Base-by-base conservation (phyloP, 2,888 invertebrate genomes). In the Hirtodrosophila trivittata region DNA sequence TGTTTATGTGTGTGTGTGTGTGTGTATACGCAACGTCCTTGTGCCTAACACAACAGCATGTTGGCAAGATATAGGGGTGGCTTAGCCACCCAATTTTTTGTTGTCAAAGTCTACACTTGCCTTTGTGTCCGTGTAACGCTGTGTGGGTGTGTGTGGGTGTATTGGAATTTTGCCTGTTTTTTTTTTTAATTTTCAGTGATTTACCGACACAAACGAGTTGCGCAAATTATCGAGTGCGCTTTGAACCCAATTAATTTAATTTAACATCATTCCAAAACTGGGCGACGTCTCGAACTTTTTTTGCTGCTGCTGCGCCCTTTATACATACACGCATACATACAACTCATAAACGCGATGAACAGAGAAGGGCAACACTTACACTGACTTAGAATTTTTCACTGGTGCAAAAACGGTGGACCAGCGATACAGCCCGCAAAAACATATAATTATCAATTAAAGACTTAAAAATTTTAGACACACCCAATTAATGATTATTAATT, bases 51-150 rank as follows among this genome's bases (percentile, higher is more conserved):
- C 77, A 86, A 86, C 65, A 81, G 57, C 39, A 59, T 57, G 37
- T 41, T 30, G 28, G 37, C 14, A 41, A 45, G 49, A 37, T 18
- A n/a, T 32, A 18, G 39, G 33, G 21, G 25, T 39, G 28, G 39
- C 9, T 41, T 25, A n/a, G 67, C 76, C 74, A 78, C 71, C 77
- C 81, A 64, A 47, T 81, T 72, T 75, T 39, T 55, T 76, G 78
- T 84, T 83, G 78, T 80, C 85, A 64, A 67, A 75, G 86, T 85
- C 78, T 82, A 74, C 81, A 71, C 86, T 82, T 80, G 83, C 83
- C 69, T 66, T 43, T 77, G 51, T 60, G 55, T 59, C 38, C 46
- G 54, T 60, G 57, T 47, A 52, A 47, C 49, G 43, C 59, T 67
- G 49, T 50, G 30, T 54, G 52, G 32, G 52, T 43, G 51, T 46